These are phyloP conservation scores for Bubo scandiacus DNA, from an alignment of 2,113 vertebrate species.

Conservation along the genomic window DNA sequence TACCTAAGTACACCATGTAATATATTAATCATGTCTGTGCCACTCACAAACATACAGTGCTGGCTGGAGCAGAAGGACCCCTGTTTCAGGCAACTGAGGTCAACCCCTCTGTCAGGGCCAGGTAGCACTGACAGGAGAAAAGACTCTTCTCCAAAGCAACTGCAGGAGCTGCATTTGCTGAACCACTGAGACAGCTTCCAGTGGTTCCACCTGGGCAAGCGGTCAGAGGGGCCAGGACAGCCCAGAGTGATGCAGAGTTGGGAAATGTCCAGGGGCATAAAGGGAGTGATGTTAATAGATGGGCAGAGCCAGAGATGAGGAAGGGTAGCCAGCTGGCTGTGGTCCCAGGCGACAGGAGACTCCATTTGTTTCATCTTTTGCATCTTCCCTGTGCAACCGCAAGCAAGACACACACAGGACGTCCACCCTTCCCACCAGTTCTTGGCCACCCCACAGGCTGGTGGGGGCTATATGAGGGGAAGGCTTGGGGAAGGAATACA, in stretches of 20 bases:
- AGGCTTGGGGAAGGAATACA: background rate
- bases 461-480: background rate
- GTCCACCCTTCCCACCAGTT: background rate
- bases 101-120: background rate
- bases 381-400: background rate
- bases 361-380: background rate
- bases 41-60: fast-evolving
- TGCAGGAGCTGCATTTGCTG: background rate
- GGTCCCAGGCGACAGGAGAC: background rate
- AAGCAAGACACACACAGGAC: fast-evolving
- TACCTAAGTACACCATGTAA: background rate
- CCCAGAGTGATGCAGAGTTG: fast-evolving
- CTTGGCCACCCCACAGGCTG: background rate
- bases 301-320: background rate
- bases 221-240: background rate
- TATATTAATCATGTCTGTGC: conserved; percentile 1
- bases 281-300: background rate
- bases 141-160: background rate
- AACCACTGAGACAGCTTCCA: fast-evolving
- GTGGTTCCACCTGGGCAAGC: fast-evolving
- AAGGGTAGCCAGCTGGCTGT: background rate
- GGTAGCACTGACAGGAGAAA: background rate
- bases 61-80: background rate
- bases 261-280: background rate
- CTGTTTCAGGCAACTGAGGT: background rate